Evolutionary conservation across 2,888 invertebrate genomes (phyloP).

Genomic region (Serripes groenlandicus): DNA sequence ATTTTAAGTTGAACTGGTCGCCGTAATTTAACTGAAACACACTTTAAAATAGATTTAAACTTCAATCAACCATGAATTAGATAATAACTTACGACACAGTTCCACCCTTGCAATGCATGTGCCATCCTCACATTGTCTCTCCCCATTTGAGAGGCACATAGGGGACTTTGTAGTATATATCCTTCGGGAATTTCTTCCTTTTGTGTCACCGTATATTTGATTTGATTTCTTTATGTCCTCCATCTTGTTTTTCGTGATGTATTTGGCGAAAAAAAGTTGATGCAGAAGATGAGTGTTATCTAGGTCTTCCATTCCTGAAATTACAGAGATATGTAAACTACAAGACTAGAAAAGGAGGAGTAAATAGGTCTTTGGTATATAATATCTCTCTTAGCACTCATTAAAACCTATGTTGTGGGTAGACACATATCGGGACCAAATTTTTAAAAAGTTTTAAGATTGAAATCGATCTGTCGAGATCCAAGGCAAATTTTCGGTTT

Average conservation of each 20-base stretch:
- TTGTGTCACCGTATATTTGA: slow-evolving; percentile 5
- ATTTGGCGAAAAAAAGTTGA: neutral
- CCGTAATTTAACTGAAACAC: no score
- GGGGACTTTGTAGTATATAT: slow-evolving; percentile 19
- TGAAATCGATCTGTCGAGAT: no score
- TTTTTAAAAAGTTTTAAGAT: no score
- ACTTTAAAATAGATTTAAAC: no score
- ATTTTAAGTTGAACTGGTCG: no score
- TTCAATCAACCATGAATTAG: no score
- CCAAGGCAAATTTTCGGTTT: no score
- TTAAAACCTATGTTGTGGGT: no score
- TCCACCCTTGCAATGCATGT: slow-evolving; percentile 74
- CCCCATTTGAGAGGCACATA: slow-evolving; percentile 38
- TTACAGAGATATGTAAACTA: neutral
- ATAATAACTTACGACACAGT: slow-evolving; percentile 74
- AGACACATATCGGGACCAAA: no score
- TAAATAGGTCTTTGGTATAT: neutral
- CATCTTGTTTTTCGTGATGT: neutral
- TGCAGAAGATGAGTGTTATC: neutral
- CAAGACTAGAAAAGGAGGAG: neutral
- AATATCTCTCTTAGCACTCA: no score
- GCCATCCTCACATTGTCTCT: slow-evolving; percentile 74
- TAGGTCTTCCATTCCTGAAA: slow-evolving; percentile 29
- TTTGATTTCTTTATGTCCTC: neutral
- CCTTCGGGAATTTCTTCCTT: neutral